Base-by-base conservation (phyloP, 2,113 vertebrate species). In the Halcyon malimbica region DNA sequence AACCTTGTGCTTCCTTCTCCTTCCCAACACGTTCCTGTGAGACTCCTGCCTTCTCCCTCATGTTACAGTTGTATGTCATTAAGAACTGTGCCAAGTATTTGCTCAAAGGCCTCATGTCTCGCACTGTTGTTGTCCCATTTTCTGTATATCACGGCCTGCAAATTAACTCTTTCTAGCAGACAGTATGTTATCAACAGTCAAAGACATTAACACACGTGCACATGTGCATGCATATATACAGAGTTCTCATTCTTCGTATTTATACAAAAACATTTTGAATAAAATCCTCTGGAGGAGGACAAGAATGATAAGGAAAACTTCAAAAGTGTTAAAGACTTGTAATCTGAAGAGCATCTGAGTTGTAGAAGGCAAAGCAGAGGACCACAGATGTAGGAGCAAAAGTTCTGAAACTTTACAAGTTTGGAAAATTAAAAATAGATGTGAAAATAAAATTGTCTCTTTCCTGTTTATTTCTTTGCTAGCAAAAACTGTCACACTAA, bases 51-150 rank as follows among this genome's bases (percentile, higher is more conserved):
- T 63, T 51, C 10, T 62, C 5, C 6, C 11, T 4, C 1, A 5
- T 31, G 21, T 16, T 60, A 20, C 1, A 2, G 7, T 8, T 74
- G 3, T 12, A 46, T 44, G 39, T 3, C 6, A 4, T 28, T 21
- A 53, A 11, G 10, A 83, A 6, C 16, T 1, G 1, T 25, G 18
- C 5, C 2, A 0, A 41, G 2, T 0, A 0, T 68, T 60, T 67
- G 21, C 9, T 7, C 17, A 26, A 24, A 4, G 17, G 18, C 4
- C 16, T 6, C 33, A 48, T 1, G 2, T 16, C 10, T 71, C 12
- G 0, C 16, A 23, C 7, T 56, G 35, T 3, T 76, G 2, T 37
- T 48, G 4, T 50, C 10, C 23, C 6, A 15, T 77, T 82, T 84
- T 18, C 21, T 71, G 1, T 14, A 13, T 65, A 70, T 26, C 3